Base-by-base conservation (phyloP, 2,113 vertebrate species). In the Prolemur simus region DNA sequence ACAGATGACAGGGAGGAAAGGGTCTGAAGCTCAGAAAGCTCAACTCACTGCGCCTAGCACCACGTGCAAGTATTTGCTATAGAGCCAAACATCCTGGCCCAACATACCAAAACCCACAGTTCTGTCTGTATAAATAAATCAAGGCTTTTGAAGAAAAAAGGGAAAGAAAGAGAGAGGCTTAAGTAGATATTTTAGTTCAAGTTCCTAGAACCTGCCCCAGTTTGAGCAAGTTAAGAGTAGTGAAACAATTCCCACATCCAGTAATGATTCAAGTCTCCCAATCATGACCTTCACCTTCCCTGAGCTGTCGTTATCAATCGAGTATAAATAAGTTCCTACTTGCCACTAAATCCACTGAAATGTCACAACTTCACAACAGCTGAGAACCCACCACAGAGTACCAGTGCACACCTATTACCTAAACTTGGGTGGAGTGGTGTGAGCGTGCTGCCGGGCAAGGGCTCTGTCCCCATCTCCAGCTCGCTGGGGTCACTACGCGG, bases 171-270 rank as follows among this genome's bases (percentile, higher is more conserved):
- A 52, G 5, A 23, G n/a, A 91, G 37, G 34, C 25, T 39, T 94
- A 91, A 86, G 64, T 5, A 86, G 47, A 13, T 73, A 76, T 69
- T 81, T 95, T 54, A 95, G 92, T 97, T 97, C 96, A 97, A 93
- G 97, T 94, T 96, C 89, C 96, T 94, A 63, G 69, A 83, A 85
- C 86, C 91, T 80, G 78, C 86, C 78, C 71, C 64, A 93, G 37
- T 42, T 32, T 84, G 66, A 95, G 56, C 82, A 97, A 74, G 84
- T 69, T 78, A 86, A 82, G 45, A 91, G 76, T 60, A 92, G 66
- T 91, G 54, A 94, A 82, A 83, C 54, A 85, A 78, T 68, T 73
- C 85, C 85, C 82, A 91, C 0, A 63, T 87, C 85, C 27, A 93
- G 49, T 37, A 89, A 95, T 89, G 93, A 94, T 84, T 90, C 91